Base-by-base conservation (phyloP, 2,888 invertebrate species). In the Isoperla grammatica region DNA sequence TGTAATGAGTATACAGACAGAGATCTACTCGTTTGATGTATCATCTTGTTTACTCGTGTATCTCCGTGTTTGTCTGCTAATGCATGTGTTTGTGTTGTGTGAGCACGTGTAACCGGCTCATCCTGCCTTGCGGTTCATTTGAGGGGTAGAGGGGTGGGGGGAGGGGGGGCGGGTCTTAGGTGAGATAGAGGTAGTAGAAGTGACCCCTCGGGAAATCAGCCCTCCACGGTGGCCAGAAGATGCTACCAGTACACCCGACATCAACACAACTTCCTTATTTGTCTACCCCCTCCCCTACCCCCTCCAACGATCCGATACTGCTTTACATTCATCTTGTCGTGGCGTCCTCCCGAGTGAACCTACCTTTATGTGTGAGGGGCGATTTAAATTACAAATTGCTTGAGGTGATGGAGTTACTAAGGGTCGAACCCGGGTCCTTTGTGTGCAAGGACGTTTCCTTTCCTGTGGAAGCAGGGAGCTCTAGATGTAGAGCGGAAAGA, bases 181-280 rank as follows among this genome's bases (percentile, higher is more conserved):
- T 40, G 48, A 58, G 58, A 37, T 54, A 20, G 59, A 53, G 59
- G 54, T 59, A 20, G 45, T 59, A 29, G 61, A 61, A 61, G 61
- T 55, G 61, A 55, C 57, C 61, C 61, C 61, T 11, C 29, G 61
- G 61, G 61, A 61, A 61, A 61, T 61, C 61, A 61, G 54, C 50
- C 45, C 43, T 59, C 53, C 53, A 17, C 22, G 46, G 46, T 46
- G 12, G 46, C 20, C n/a, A 13, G 42, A n/a, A 13, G 42, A n/a
- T 42, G 42, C 42, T 42, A 5, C 42, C 11, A 15, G 42, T 46
- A 22, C 19, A 46, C 20, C n/a, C n/a, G n/a, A n/a, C n/a, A n/a
- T n/a, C n/a, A n/a, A 46, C 22, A 22, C 46, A 46, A 42, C 42
- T 42, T 42, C 46, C 20, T 5, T 19, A 19, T 17, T 6, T 22